Evolutionary conservation across 37 sponge, comb jelly and placozoan species (phyloP), one percentile per base, ranked within the genome.

Genomic region (Cladorhizidae sp.): DNA sequence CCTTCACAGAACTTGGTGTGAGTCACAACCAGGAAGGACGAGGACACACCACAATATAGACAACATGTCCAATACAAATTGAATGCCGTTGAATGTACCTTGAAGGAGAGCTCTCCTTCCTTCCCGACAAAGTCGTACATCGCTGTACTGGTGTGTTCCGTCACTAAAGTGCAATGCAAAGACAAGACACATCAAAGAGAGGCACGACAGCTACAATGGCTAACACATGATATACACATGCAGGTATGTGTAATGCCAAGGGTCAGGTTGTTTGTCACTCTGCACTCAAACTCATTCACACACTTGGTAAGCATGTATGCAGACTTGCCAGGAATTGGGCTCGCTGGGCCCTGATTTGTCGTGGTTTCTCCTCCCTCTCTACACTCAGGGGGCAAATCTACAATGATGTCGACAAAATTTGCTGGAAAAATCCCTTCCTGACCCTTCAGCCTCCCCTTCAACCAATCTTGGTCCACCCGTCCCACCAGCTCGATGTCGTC

Each of bases 81-180:
- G 18, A 42, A 33, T 18, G 39, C 65, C 36, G 32, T 12, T 23
- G 51, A 33, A 7, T 14, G 39, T 65, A 88, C 93, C 90, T 93
- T 88, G 62, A 93, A 87, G 9, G 93, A 78, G 15, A 93, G 84
- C 39, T 93, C 93, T 77, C 86, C 93, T 8, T 88, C 93, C 37
- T 78, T 64, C 22, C 93, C 93, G 45, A 72, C 86, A 88, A 85
- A 93, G 52, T 93, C 93, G 64, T 57, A 85, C 54, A 81, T 11
- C 11, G 88, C 84, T 5, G 64, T 83, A 11, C 69, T 59, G 39
- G 61, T 29, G 20, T 3, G 5, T 20, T 26, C 72, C 7, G 62
- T n/a, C n/a, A n/a, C n/a, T n/a, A n/a, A n/a, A n/a, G n/a, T n/a
- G n/a, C n/a, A n/a, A n/a, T n/a, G n/a, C n/a, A n/a, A n/a, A n/a